Base-by-base conservation (phyloP, 2,113 vertebrate species). In the Sapayoa aenigma region DNA sequence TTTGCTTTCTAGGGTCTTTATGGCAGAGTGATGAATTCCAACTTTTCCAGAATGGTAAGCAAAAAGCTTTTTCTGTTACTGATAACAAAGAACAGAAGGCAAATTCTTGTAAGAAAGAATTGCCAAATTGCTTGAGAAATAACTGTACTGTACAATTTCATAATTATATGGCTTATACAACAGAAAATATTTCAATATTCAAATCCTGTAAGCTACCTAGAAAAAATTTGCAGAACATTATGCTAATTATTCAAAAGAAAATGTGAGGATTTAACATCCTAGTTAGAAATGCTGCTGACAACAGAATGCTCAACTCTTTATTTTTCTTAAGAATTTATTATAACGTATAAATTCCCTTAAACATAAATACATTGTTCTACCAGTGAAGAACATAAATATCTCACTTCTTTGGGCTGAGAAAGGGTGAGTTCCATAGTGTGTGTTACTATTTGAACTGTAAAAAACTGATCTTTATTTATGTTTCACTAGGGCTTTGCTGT, bases 11-110 rank as follows among this genome's bases (percentile, higher is more conserved):
- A 98, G 97, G 93, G 92, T 96, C 95, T 96, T 98, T 96, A 95
- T 95, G 96, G 97, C 96, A 97, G 94, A 96, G 96, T 97, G 97
- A 97, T 96, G 94, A 96, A 98, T 98, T 98, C 96, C 97, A 91
- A 95, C 95, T 93, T 96, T 97, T 94, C 89, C 96, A 95, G 94
- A 98, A 97, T 96, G 97, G 98, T 98, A 97, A 98, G 98, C 96
- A 97, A 96, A 97, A 95, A 98, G 68, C 59, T 93, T 94, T 98
- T 98, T 97, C 69, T 97, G 53, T 92, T 97, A 97, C 89, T 96
- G 84, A 97, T 96, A 95, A 83, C 73, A 97, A 96, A 89, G 74
- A 94, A 95, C 63, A 87, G 93, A 96, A 97, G 72, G 63, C 87
- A 95, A 95, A 95, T 92, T 91, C 39, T 71, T 92, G 83, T 90